Base-by-base conservation (phyloP, 2,888 invertebrate genomes). In the Ophion costatus region DNA sequence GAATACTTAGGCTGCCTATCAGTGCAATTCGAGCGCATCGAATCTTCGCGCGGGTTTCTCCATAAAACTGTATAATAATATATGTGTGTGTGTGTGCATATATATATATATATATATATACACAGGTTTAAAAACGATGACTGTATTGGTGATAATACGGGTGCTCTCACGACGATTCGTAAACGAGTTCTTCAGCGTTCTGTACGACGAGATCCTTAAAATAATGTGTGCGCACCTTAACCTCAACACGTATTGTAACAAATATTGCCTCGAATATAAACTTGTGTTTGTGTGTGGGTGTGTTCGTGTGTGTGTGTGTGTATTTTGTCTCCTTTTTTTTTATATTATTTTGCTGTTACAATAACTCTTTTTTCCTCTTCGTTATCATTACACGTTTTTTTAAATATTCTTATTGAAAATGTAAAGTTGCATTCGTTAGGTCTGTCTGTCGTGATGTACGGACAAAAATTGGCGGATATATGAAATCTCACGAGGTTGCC, bases 201-300 rank as follows among this genome's bases (percentile, higher is more conserved):
- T 75, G 56, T 75, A 67, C 79, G 75, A 79, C 29, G 84, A 79
- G 80, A 71, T 76, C 76, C 67, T 82, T 20, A 66, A 88, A 88
- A 83, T 80, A 83, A 82, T 82, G 71, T 29, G 80, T 89, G 87
- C 90, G 89, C 89, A 90, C 90, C 90, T 91, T 92, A 92, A 87
- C 85, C 87, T 82, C 91, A 92, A 92, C 87, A 91, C 89, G 91
- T 91, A 92, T 93, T 89, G 91, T 93, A 92, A 93, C 91, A 93
- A 93, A 93, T 93, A 93, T 93, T 92, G 92, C 93, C 92, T 92
- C 92, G 90, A 93, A 92, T 93, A 93, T 91, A 92, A 92, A 93
- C 90, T 89, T 89, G 89, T 24, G 38, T 57, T 38, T 67, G 17
- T 59, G 20, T 11, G 38, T 56, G 29, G 89, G 88, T 83, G 87